Evolutionary conservation across 2,797 vertebrate genomes (phyloP).

Genomic region (Petrocephalus schoutedeni): DNA sequence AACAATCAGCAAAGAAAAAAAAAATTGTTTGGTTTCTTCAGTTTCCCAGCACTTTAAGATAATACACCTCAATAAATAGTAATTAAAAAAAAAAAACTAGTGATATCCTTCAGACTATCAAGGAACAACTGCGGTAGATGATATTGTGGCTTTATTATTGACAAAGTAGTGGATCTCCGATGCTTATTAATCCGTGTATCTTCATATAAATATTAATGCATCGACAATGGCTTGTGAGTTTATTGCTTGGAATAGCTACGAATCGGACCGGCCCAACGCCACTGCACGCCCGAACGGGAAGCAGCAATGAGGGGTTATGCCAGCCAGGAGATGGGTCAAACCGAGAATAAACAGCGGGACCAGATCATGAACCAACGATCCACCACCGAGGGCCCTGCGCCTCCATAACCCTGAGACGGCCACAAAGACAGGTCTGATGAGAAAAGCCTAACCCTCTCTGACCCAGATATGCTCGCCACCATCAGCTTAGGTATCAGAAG

Average conservation of each 20-base stretch:
- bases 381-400: not conserved
- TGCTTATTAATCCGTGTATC: not conserved
- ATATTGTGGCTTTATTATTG: conserved; percentile 1
- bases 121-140: conserved; percentile 17
- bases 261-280: not conserved
- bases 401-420: conserved; percentile 21
- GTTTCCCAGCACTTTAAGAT: conserved; percentile 28
- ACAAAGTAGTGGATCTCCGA: not conserved
- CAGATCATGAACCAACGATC: not conserved
- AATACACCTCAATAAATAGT: conserved; percentile 28
- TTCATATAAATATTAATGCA: not conserved
- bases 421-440: conserved; percentile 8
- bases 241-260: conserved; percentile 22
- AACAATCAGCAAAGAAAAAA: conserved; percentile 56
- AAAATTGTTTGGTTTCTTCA: conserved; percentile 40
- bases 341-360: not conserved
- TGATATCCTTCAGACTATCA: conserved; percentile 30
- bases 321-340: not conserved
- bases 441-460: conserved; percentile 19
- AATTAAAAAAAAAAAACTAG: conserved; percentile 5
- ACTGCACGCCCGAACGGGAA: not conserved
- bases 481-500: not conserved
- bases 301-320: not conserved
- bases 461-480: conserved; percentile 1
- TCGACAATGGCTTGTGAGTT: conserved; percentile 22